Conservation (phyloP, 2,888 invertebrate genomes). For the Chouioia cunea region DNA sequence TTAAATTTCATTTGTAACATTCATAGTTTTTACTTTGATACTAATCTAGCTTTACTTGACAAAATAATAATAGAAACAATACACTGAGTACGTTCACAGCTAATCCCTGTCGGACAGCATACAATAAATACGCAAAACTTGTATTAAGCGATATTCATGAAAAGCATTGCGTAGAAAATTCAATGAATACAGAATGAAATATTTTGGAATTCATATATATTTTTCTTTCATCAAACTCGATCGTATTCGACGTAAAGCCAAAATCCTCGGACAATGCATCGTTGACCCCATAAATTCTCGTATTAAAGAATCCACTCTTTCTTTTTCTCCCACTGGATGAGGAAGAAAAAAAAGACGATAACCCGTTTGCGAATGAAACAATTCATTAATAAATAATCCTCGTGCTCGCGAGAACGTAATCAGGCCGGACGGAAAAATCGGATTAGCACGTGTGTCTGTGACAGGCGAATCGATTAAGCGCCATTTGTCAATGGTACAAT, state of each 20-base stretch:
- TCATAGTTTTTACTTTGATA: too few species aligned
- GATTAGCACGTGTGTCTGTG: slow-evolving; percentile 19
- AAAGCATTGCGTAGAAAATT: too few species aligned
- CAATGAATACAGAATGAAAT: too few species aligned
- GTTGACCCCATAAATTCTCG: not conserved
- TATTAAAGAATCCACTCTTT: not conserved
- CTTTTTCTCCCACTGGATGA: not conserved
- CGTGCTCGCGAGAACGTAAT: slow-evolving; percentile 19
- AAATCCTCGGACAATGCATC: not conserved
- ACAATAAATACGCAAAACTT: too few species aligned
- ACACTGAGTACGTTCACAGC: too few species aligned
- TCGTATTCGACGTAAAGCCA: slow-evolving; percentile 7
- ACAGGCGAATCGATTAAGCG: slow-evolving; percentile 46
- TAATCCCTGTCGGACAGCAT: too few species aligned
- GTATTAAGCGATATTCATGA: too few species aligned
- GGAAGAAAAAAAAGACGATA: not conserved
- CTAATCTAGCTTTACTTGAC: too few species aligned
- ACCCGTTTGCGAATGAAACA: not conserved
- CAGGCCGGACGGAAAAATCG: too few species aligned
- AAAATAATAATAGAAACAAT: too few species aligned
- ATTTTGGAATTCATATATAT: not conserved
- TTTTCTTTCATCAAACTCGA: slow-evolving; percentile 13
- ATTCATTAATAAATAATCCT: slow-evolving; percentile 36
- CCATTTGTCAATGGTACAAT: slow-evolving; percentile 46
- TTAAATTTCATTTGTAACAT: too few species aligned